A percentile compares a stretch with the other conserved stretches of the same genome.
phyloP scores from a whole-genome alignment of 2,797 vertebrate species.

The Calcarius lapponicus region DNA sequence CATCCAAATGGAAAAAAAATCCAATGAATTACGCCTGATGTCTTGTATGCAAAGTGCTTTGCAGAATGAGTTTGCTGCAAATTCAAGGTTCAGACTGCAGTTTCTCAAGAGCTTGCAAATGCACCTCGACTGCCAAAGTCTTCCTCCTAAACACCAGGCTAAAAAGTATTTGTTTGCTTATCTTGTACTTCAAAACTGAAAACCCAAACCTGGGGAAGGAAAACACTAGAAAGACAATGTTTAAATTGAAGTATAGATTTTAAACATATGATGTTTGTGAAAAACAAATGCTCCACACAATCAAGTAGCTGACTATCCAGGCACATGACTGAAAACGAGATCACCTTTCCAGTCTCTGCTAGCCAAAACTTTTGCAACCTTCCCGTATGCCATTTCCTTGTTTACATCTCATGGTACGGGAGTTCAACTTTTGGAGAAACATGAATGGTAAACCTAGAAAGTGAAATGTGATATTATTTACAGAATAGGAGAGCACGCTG shows the following conservation, averaged over 20 bases:
- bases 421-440: conserved; percentile 9
- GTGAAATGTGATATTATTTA: conserved; percentile 8
- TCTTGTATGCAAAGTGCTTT: neutral
- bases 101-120: conserved; percentile 7
- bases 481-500: neutral
- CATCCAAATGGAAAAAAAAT: neutral
- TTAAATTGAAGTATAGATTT: neutral
- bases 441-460: conserved; percentile 7
- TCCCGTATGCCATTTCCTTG: neutral
- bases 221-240: neutral
- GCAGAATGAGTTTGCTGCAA: neutral
- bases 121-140: neutral
- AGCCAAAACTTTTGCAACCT: neutral
- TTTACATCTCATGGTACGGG: neutral
- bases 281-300: neutral
- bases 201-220: neutral
- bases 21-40: fast-evolving
- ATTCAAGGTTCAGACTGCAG: neutral
- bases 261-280: neutral
- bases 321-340: neutral
- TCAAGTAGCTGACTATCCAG: neutral
- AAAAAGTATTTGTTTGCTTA: neutral
- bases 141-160: neutral
- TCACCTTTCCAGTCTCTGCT: neutral
- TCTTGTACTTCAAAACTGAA: neutral